A percentile compares a stretch with the other conserved stretches of the same genome.
Evolutionary conservation across 2,797 vertebrate genomes (phyloP).

Genomic region (Catostomus latipinnis): DNA sequence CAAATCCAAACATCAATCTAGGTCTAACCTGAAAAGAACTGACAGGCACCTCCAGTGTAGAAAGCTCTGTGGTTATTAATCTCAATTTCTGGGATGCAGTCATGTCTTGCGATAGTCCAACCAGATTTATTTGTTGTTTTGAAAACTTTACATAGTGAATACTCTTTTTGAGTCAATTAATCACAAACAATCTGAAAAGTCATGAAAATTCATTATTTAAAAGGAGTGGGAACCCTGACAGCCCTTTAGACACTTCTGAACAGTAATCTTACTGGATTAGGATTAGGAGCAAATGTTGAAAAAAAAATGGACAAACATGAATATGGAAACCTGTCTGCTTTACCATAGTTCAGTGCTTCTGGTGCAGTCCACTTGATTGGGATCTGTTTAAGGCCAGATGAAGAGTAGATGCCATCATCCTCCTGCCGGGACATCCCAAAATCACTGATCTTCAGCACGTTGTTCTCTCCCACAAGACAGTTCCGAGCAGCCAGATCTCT

Average conservation of each 20-base stretch:
- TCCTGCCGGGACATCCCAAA: conserved; percentile 99
- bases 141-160: too few relatives aligned
- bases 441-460: conserved; percentile 94
- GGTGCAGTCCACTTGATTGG: conserved; percentile 99
- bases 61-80: too few relatives aligned
- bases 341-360: conserved; percentile 96
- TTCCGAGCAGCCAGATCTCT: conserved; percentile 97
- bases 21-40: not conserved
- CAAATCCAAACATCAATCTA: conserved; percentile 3
- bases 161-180: too few relatives aligned
- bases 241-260: not conserved
- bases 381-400: conserved; percentile 96
- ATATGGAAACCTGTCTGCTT: not conserved
- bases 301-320: not conserved
- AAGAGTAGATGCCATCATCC: conserved; percentile 95
- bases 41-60: too few relatives aligned
- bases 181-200: too few relatives aligned
- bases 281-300: not conserved
- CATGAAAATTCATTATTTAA: too few relatives aligned
- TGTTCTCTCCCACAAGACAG: conserved; percentile 92
- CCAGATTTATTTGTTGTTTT: too few relatives aligned
- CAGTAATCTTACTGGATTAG: not conserved
- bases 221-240: too few relatives aligned
- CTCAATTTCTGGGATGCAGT: too few relatives aligned
- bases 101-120: too few relatives aligned